phyloP scores from a whole-genome alignment of 2,888 invertebrate species.

The Lathronympha strigana region DNA sequence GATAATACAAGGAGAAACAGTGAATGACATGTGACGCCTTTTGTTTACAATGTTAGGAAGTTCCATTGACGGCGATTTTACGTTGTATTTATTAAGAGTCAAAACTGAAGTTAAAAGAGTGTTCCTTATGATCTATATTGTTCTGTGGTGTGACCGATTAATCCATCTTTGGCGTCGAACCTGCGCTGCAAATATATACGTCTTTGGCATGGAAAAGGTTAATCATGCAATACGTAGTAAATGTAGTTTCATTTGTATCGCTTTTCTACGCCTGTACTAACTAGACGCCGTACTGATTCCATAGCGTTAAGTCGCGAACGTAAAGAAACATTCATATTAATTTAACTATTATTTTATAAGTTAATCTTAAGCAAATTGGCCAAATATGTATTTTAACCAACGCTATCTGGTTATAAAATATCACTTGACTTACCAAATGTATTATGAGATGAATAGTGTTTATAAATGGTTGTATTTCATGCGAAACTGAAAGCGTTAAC shows the following conservation, averaged over 20 bases:
- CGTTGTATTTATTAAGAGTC: too few species aligned
- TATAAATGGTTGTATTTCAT: slow-evolving; percentile 42
- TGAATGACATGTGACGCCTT: too few species aligned
- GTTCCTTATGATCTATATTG: too few species aligned
- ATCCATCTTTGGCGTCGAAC: too few species aligned
- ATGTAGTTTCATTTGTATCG: neutral
- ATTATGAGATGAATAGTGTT: slow-evolving; percentile 50
- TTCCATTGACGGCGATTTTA: too few species aligned
- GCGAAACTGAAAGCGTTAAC: slow-evolving; percentile 46
- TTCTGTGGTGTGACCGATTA: too few species aligned
- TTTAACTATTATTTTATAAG: slow-evolving; percentile 36
- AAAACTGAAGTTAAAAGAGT: too few species aligned
- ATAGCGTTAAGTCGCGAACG: slow-evolving; percentile 29
- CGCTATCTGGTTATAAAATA: slow-evolving; percentile 52
- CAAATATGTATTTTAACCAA: slow-evolving; percentile 56
- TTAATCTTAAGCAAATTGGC: slow-evolving; percentile 60
- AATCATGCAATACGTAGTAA: too few species aligned
- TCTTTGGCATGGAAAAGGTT: too few species aligned
- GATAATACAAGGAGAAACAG: too few species aligned
- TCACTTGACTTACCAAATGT: slow-evolving; percentile 60
- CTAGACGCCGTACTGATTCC: slow-evolving; percentile 2
- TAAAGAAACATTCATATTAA: slow-evolving; percentile 11
- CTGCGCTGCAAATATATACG: too few species aligned
- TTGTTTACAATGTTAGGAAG: too few species aligned
- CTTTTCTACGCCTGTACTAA: slow-evolving; percentile 13